Percentiles rank a stretch among this genome's conserved stretches.
phyloP scores from a whole-genome alignment of 2,797 vertebrate species.

The Sandelia bainsii region DNA sequence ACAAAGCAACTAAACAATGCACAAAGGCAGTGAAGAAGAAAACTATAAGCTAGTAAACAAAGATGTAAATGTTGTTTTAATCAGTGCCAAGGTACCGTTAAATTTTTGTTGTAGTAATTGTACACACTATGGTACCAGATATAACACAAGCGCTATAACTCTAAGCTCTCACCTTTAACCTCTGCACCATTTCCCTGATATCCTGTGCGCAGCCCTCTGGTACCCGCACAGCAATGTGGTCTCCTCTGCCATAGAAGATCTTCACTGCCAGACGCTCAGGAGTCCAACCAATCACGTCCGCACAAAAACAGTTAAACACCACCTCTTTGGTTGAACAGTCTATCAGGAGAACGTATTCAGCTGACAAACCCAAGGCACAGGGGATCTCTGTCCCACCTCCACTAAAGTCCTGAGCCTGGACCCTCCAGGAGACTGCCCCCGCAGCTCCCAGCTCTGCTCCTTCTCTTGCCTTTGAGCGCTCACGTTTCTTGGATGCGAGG shows the following conservation, averaged over 20 bases:
- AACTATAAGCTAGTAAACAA: not conserved
- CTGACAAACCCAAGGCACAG: conserved; percentile 89
- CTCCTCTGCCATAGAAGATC: conserved; percentile 92
- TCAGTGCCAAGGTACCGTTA: not conserved
- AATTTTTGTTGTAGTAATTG: not conserved
- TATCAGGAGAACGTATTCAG: conserved; percentile 87
- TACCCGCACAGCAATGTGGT: conserved; percentile 88
- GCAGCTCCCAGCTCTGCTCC: conserved; percentile 87
- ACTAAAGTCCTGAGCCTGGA: conserved; percentile 89
- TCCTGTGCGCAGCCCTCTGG: conserved; percentile 86
- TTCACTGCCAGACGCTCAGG: conserved; percentile 87
- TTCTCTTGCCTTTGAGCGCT: conserved; percentile 86
- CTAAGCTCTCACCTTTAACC: conserved; percentile 88
- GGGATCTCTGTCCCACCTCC: conserved; percentile 82
- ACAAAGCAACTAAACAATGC: conserved; percentile 1
- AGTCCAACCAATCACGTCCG: conserved; percentile 94
- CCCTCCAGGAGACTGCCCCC: conserved; percentile 90
- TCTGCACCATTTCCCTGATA: conserved; percentile 91
- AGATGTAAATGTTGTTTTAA: not conserved
- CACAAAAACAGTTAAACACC: conserved; percentile 94
- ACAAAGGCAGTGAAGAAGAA: not conserved
- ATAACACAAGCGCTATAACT: not conserved
- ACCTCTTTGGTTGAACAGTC: conserved; percentile 91
- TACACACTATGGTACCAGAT: not conserved
- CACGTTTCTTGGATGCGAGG: conserved; percentile 91